phyloP scores from a whole-genome alignment of 2,888 invertebrate genomes.

The Timema cristinae region DNA sequence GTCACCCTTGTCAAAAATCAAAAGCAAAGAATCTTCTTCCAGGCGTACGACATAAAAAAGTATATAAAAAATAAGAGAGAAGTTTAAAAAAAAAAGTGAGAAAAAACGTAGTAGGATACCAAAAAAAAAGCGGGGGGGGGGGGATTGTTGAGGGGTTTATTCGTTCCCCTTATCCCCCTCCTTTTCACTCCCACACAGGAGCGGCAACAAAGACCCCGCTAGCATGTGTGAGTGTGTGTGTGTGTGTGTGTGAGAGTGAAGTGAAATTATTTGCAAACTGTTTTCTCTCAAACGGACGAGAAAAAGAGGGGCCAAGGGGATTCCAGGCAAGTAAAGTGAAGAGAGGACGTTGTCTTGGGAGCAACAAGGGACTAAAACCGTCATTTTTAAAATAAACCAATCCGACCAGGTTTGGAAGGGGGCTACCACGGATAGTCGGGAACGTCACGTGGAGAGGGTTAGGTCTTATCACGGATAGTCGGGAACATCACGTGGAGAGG shows the following conservation, averaged over 20 bases:
- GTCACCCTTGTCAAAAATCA: conserved; percentile 8
- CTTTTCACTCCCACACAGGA: not conserved
- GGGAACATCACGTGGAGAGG: too few relatives aligned
- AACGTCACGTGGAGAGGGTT: too few relatives aligned
- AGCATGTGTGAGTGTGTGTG: not conserved
- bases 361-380: too few relatives aligned
- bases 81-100: conserved; percentile 9
- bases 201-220: conserved; percentile 12
- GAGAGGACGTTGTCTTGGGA: not conserved
- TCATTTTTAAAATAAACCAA: too few relatives aligned
- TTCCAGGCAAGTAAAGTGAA: conserved; percentile 15
- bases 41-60: not conserved
- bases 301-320: conserved; percentile 12
- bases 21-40: conserved; percentile 1
- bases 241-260: conserved; percentile 14
- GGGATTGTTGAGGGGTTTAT: not conserved
- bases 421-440: too few relatives aligned
- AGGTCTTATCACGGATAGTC: too few relatives aligned
- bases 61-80: not conserved
- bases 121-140: not conserved
- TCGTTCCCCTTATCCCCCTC: not conserved
- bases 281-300: conserved; percentile 17
- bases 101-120: not conserved
- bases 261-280: conserved; percentile 17
- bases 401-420: too few relatives aligned